Evolutionary conservation across 1,140 invertebrate genomes (phyloP), one percentile per base, ranked within the genome.

Genomic region (Drosophila pseudoananassae): DNA sequence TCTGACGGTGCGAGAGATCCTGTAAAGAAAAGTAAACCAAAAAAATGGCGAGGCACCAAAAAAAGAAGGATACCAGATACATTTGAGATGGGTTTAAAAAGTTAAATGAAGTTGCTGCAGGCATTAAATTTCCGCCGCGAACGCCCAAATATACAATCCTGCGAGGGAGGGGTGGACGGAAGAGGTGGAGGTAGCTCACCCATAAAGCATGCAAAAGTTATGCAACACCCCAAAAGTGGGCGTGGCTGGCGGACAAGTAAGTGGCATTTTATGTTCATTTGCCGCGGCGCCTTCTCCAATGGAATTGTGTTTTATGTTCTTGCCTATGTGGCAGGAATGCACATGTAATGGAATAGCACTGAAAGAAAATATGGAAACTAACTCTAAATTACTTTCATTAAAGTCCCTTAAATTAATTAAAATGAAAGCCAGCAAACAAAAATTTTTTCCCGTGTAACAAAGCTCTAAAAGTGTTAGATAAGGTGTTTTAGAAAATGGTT

Each of bases 241-340:
- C 59, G 64, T 77, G 68, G 73, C 71, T 71, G 49, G 38, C 60
- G 71, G 72, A 69, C 65, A 84, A 79, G 78, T 87, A 85, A 88
- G 82, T 88, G 82, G 78, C 83, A 87, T 87, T 88, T 87, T 87
- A 88, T 87, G 82, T 87, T 82, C 82, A 87, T 85, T 87, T 79
- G 64, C 60, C 47, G 65, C 29, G 58, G 52, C 66, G 76, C 59
- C 72, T 49, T 46, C 65, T 52, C 38, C 54, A 40, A 17, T 58
- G 76, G 80, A 80, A 78, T 83, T 79, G 82, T 85, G 82, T 85
- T 85, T 85, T 85, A 85, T 87, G 82, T 61, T 55, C 54, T 75
- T 69, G 71, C 66, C 71, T 76, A 74, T 69, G 56, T 52, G 73
- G 10, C 33, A n/a, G 61, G 54, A 75, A 79, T 79, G 61, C 61